Base-by-base conservation (phyloP, 2,113 vertebrate species). In the Hippocampus guttulatus region DNA sequence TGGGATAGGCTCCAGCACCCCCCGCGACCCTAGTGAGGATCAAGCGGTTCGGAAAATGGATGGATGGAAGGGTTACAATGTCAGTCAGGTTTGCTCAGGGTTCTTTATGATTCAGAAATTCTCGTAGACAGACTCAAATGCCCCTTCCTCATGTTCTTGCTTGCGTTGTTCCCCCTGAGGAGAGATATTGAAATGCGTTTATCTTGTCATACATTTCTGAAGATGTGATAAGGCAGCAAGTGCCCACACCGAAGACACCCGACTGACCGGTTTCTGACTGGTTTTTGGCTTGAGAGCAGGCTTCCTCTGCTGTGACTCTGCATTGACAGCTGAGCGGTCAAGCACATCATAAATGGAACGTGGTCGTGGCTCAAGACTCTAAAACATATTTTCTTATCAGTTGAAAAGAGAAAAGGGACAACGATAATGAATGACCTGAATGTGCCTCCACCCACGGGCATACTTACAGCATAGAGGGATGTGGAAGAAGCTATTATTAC, bases 41-140 rank as follows among this genome's bases (percentile, higher is more conserved):
- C n/a, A n/a, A n/a, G n/a, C n/a, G n/a, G n/a, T n/a, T n/a, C n/a
- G n/a, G n/a, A n/a, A n/a, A n/a, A n/a, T n/a, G n/a, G n/a, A n/a
- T n/a, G n/a, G n/a, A n/a, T n/a, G n/a, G n/a, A n/a, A n/a, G n/a
- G n/a, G 40, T 62, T 20, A 60, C 41, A 69, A 23, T 54, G 61
- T 61, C 27, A 51, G 23, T 8, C n/a, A 8, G 41, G 12, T 11
- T 25, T 30, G n/a, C 41, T 49, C 0, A 45, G 25, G 5, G 11
- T 40, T 58, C 21, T 61, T 16, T 2, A 14, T 6, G 11, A 67
- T 55, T 90, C 65, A 91, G 30, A 90, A 78, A 69, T 93, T 93
- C 70, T 92, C 92, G 82, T 93, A 93, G 71, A 93, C 84, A 43
- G 60, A 90, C 41, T 93, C 90, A 75, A 85, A 84, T 21, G 70